Evolutionary conservation across 2,113 vertebrate species (phyloP), one percentile per base, ranked within the genome.

Genomic region (Gobiocypris rarus): DNA sequence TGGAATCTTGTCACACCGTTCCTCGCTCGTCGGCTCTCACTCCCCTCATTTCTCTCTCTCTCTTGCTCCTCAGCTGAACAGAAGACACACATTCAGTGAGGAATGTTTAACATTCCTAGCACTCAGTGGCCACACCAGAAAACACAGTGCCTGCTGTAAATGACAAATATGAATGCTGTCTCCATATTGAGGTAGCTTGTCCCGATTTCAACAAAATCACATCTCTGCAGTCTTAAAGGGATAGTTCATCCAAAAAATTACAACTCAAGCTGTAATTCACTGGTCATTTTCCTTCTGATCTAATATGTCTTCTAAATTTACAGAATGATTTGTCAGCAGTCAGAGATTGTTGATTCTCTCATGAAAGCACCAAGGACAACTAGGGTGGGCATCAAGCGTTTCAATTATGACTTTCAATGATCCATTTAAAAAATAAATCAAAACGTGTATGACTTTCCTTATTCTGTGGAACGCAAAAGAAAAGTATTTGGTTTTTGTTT

Each of bases 81-180:
- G 71, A 76, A 67, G 31, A 76, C 82, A 83, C 41, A 65, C 71
- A 83, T 83, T 80, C 77, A 73, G 45, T 10, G 56, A 83, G 45
- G 67, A 77, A 79, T 15, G 67, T 13, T 83, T 86, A 54, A 41
- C 48, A 86, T 74, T 80, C 45, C 24, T 73, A 50, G 73, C 73
- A 67, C 82, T 63, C 26, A 26, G 43, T n/a, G 71, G 38, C 17
- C 82, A 75, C 82, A 63, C 38, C 52, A 75, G 54, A 75, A 73
- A 63, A 83, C 69, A 83, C 69, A 61, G 31, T 3, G 34, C 34
- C 75, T 34, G 82, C 69, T 26, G n/a, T 45, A 24, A 73, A 73
- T 73, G 41, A 73, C 69, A 73, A 48, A 48, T 45, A 48, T 73
- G 69, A 71, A n/a, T 45, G 69, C 13, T 24, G 22, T 71, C 22